Conservation (phyloP, 2,888 invertebrate genomes). For the Cryptosula pallasiana region DNA sequence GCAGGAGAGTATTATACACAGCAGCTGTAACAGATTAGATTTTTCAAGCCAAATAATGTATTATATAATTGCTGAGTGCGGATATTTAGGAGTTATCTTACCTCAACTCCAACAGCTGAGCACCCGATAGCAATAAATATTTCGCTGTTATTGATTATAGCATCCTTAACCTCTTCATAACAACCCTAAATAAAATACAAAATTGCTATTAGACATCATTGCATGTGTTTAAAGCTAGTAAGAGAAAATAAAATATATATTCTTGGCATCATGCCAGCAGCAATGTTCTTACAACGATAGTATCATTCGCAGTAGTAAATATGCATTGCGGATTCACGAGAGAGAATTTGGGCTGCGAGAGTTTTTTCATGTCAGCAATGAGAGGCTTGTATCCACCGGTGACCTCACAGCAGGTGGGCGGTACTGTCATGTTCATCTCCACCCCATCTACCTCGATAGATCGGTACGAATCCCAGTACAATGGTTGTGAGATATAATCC, state of each 20-base stretch:
- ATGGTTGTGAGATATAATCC: neutral
- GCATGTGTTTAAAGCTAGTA: no score
- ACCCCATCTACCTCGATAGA: neutral
- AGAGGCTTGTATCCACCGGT: neutral
- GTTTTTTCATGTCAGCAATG: neutral
- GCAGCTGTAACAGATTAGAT: constrained; percentile 13
- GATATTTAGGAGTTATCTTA: no score
- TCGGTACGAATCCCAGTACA: neutral
- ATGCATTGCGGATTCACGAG: neutral
- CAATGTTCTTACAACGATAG: neutral
- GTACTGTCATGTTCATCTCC: neutral
- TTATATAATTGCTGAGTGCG: no score
- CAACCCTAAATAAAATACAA: no score
- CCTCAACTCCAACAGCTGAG: neutral
- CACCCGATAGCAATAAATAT: constrained; percentile 10
- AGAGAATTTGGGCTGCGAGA: neutral
- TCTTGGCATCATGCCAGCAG: no score
- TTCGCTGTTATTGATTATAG: neutral
- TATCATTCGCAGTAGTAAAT: neutral
- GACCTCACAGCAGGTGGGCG: constrained; percentile 1
- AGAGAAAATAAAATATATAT: no score
- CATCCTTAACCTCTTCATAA: constrained; percentile 12
- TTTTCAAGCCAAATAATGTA: no score
- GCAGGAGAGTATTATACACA: neutral
- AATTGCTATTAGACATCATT: no score